phyloP scores from a whole-genome alignment of 2,888 invertebrate genomes.

The Sesia bembeciformis region DNA sequence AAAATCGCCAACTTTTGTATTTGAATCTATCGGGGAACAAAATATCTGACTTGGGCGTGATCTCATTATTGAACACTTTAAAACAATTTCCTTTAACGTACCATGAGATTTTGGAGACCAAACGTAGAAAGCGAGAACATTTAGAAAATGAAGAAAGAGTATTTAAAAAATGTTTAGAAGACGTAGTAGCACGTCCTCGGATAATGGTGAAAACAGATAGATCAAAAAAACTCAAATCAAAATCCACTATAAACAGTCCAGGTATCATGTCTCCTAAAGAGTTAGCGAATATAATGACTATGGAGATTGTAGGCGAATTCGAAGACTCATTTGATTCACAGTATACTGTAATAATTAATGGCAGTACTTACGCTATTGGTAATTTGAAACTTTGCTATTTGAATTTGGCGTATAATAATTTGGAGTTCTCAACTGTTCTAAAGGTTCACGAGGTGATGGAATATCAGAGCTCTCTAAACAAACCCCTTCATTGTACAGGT shows the following conservation, averaged over 20 bases:
- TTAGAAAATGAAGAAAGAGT: constrained; percentile 13
- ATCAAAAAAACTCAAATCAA: not conserved
- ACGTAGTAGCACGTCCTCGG: constrained; percentile 5
- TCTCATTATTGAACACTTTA: constrained; percentile 24
- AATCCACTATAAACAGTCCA: not conserved
- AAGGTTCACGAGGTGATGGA: constrained; percentile 23
- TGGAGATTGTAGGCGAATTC: constrained; percentile 19
- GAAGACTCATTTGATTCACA: constrained; percentile 20
- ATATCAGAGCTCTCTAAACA: constrained; percentile 22
- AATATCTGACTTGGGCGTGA: constrained; percentile 30
- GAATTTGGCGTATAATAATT: constrained; percentile 37
- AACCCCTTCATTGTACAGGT: constrained; percentile 15
- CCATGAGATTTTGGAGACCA: constrained; percentile 18
- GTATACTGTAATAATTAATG: constrained; percentile 11
- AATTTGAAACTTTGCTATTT: constrained; percentile 34
- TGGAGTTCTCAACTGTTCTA: constrained; percentile 20
- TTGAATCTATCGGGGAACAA: constrained; percentile 36
- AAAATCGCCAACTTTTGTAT: constrained; percentile 33
- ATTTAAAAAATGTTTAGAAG: constrained; percentile 16
- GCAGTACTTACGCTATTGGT: constrained; percentile 20
- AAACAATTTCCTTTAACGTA: constrained; percentile 24
- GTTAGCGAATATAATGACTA: constrained; percentile 16
- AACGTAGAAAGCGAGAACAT: constrained; percentile 14
- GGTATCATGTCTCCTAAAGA: constrained; percentile 3
- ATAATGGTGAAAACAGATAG: not conserved